Conservation (phyloP, 2,113 vertebrate genomes). For the Anolis carolinensis region DNA sequence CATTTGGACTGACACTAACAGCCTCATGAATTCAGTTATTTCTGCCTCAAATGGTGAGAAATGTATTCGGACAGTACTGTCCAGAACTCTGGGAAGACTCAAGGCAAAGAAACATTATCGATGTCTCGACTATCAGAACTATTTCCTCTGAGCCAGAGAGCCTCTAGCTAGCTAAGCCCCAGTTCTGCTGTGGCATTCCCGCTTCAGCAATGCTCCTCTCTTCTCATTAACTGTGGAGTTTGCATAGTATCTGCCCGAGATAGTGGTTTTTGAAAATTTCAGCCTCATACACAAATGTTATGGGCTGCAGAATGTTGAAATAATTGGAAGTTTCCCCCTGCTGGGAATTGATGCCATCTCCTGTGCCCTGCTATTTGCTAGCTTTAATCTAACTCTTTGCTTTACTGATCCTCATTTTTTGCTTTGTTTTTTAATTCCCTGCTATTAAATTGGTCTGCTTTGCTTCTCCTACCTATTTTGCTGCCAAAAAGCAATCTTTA, state of each 20-base stretch:
- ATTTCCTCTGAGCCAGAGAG: not conserved
- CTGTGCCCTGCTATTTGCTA: constrained; percentile 6
- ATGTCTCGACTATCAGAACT: fast-evolving
- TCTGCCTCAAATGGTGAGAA: not conserved
- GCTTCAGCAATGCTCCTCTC: not conserved
- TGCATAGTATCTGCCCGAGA: constrained; percentile 34
- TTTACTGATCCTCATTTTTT: constrained; percentile 51
- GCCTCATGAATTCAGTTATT: not conserved
- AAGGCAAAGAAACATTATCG: not conserved
- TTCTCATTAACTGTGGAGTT: constrained; percentile 39
- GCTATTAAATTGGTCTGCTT: constrained; percentile 34
- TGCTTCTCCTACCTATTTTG: not conserved
- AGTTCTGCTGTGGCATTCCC: not conserved
- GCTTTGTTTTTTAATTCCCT: constrained; percentile 33
- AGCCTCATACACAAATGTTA: constrained; percentile 36
- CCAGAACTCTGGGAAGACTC: not conserved
- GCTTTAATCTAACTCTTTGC: constrained; percentile 34
- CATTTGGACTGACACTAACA: not conserved
- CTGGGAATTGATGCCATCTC: constrained; percentile 33
- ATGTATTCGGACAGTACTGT: not conserved
- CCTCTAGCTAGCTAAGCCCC: not conserved
- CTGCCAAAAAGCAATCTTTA: not conserved
- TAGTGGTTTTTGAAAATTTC: constrained; percentile 51
- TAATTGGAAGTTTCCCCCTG: constrained; percentile 62
- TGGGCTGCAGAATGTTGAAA: constrained; percentile 48